phyloP scores from a whole-genome alignment of 2,888 invertebrate genomes.

The Tanytarsus gracilentus region DNA sequence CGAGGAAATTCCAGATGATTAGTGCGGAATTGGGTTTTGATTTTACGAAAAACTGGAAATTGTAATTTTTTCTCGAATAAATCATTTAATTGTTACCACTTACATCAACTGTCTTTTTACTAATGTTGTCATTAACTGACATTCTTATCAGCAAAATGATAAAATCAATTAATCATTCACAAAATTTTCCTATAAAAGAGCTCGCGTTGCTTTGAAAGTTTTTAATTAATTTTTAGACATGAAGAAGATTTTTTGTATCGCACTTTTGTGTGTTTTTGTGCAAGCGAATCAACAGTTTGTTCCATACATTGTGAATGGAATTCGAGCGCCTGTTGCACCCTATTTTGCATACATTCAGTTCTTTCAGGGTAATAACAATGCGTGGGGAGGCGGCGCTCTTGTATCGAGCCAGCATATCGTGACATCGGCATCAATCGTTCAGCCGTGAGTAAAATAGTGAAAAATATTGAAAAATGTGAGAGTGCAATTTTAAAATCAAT shows the following conservation, averaged over 20 bases:
- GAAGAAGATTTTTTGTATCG: slow-evolving; percentile 14
- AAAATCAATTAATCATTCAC: too few relatives aligned
- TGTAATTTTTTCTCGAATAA: too few relatives aligned
- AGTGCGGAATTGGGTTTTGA: too few relatives aligned
- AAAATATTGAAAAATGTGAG: too few relatives aligned
- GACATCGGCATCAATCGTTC: slow-evolving; percentile 13
- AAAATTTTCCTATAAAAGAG: not conserved
- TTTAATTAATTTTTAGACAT: not conserved
- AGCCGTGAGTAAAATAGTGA: slow-evolving; percentile 3
- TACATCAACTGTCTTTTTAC: too few relatives aligned
- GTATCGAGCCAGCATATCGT: slow-evolving; percentile 13
- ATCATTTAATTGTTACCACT: too few relatives aligned
- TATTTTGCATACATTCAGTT: slow-evolving; percentile 17
- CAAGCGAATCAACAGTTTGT: not conserved
- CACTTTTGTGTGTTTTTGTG: too few relatives aligned
- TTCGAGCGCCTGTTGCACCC: not conserved
- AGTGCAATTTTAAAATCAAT: too few relatives aligned
- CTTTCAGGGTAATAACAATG: not conserved
- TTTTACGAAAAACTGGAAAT: too few relatives aligned
- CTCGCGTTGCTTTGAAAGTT: not conserved
- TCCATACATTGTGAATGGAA: slow-evolving; percentile 17
- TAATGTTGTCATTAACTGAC: too few relatives aligned
- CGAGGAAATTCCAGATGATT: too few relatives aligned
- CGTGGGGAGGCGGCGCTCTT: slow-evolving; percentile 14
- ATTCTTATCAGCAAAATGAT: too few relatives aligned